These are phyloP conservation scores for Netelia melanura DNA, from an alignment of 2,888 invertebrate species.

Conservation along the genomic window DNA sequence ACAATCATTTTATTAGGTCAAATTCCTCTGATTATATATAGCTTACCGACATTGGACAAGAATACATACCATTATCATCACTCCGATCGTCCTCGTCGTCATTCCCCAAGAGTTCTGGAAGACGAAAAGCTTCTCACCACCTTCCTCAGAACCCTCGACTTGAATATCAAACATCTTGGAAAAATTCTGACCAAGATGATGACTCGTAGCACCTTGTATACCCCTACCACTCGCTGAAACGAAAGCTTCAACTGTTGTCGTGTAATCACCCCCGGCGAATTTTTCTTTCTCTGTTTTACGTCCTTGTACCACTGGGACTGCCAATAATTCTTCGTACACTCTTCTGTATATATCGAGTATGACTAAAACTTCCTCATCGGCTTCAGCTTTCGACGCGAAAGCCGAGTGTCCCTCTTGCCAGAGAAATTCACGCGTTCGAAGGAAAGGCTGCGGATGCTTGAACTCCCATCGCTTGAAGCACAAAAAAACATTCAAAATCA, in stretches of 20 bases:
- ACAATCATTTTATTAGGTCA: slow-evolving; percentile 70
- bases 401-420: slow-evolving; percentile 99
- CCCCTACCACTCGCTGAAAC: slow-evolving; percentile 97
- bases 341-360: slow-evolving; percentile 95
- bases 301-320: slow-evolving; percentile 98
- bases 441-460: slow-evolving; percentile 99
- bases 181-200: slow-evolving; percentile 99
- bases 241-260: slow-evolving; percentile 98
- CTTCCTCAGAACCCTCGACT: slow-evolving; percentile 96
- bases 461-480: slow-evolving; percentile 97
- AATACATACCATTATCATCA: slow-evolving; percentile 90
- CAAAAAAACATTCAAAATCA: neutral
- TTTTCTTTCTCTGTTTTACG: slow-evolving; percentile 99
- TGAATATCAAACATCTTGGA: slow-evolving; percentile 99
- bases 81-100: slow-evolving; percentile 97
- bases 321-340: slow-evolving; percentile 95
- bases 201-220: slow-evolving; percentile 98
- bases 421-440: slow-evolving; percentile 98
- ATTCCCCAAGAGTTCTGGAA: slow-evolving; percentile 99
- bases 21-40: neutral
- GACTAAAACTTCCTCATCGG: slow-evolving; percentile 93
- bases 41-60: neutral
- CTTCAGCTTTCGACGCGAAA: slow-evolving; percentile 93
- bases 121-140: slow-evolving; percentile 92
- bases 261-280: slow-evolving; percentile 99